Evolutionary conservation across 2,888 invertebrate genomes (phyloP), one percentile per base, ranked within the genome.

Genomic region (Entomobrya proxima): DNA sequence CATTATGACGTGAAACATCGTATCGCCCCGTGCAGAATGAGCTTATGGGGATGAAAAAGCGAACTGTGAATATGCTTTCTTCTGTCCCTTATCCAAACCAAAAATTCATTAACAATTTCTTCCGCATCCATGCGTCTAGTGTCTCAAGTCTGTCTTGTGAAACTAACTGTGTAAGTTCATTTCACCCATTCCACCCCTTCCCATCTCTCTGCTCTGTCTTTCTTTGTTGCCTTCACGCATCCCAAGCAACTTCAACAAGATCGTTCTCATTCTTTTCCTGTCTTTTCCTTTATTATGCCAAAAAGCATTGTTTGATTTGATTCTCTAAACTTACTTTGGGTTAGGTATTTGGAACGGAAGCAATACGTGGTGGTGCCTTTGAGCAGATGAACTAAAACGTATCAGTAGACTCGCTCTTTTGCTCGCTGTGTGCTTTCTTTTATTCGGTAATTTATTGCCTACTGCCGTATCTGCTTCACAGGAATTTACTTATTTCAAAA

Each of bases 401-500:
- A 74, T 76, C 83, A 52, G 3, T 32, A 52, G 76, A 74, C 32
- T 75, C 15, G 52, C 30, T 4, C 72, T 47, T 40, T 55, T 44
- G 72, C 32, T 58, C 30, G 44, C 35, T 50, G 40, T 32, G 5
- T 50, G 50, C 76, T 52, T 72, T 77, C 76, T 77, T 50, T 69
- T 76, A 44, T 50, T 32, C 47, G 37, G 61, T 83, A 77, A 83
- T 83, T 83, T 83, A 83, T 83, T 76, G 50, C 58, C 27, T 35
- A 61, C 58, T 52, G 61, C 50, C 21, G 83, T 83, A 83, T 83
- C 83, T 83, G 76, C 74, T 83, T 83, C 76, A 83, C 69, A 83
- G 83, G 44, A 83, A 83, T 83, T 83, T 83, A 83, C 83, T 83
- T 83, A 83, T 83, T 83, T 83, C 83, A 83, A 83, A 83, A 83